phyloP scores from a whole-genome alignment of 2,797 vertebrate species.

The Acipenser oxyrinchus region DNA sequence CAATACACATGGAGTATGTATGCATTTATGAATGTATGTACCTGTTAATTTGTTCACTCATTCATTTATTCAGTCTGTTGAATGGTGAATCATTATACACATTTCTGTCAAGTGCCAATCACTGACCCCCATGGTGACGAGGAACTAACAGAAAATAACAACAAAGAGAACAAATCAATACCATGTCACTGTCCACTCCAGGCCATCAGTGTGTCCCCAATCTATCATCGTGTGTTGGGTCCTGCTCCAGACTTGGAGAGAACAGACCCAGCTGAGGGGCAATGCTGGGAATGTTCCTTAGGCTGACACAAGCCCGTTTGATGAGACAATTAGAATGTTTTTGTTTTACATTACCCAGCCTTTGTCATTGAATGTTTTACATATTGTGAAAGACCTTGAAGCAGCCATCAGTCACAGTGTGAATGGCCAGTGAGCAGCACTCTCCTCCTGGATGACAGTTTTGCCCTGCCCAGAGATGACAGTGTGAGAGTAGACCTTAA shows the following conservation, averaged over 20 bases:
- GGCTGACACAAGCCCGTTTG: constrained; percentile 49
- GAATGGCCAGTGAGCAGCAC: constrained; percentile 29
- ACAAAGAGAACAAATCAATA: constrained; percentile 61
- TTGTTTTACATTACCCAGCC: constrained; percentile 40
- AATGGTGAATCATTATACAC: constrained; percentile 16
- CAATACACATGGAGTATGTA: not conserved
- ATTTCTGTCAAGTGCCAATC: constrained; percentile 34
- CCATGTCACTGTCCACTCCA: constrained; percentile 49
- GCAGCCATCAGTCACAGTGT: constrained; percentile 52
- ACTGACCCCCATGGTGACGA: constrained; percentile 31
- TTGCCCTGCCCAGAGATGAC: not conserved
- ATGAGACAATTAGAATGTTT: constrained; percentile 67
- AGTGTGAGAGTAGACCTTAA: no score
- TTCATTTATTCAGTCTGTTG: not conserved
- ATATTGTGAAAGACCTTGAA: constrained; percentile 35
- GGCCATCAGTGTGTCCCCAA: constrained; percentile 51
- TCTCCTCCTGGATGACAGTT: not conserved
- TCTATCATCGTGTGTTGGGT: constrained; percentile 35
- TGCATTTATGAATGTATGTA: not conserved
- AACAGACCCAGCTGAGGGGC: constrained; percentile 38
- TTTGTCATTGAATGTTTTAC: constrained; percentile 44
- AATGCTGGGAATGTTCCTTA: constrained; percentile 60
- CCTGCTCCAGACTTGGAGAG: constrained; percentile 47
- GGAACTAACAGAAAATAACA: constrained; percentile 41
- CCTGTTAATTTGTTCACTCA: not conserved